Base-by-base conservation (phyloP, 2,797 vertebrate species). In the Ctenochaetus hawaiiensis region DNA sequence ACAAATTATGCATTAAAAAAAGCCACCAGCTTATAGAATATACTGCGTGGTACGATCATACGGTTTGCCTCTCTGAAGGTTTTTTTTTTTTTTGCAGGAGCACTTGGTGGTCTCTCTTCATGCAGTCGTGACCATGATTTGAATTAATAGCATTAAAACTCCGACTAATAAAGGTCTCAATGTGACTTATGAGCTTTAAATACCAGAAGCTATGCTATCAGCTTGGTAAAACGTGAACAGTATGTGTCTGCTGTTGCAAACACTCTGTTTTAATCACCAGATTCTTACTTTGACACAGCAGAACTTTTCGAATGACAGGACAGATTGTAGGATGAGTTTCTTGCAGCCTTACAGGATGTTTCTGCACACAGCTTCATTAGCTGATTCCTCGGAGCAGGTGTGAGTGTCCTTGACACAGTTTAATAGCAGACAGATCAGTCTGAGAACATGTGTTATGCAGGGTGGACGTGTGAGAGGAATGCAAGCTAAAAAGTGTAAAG, bases 271-370 rank as follows among this genome's bases (percentile, higher is more conserved):
- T 67, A 87, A 89, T 89, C 65, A 79, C 10, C 78, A 64, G 71
- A 53, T 64, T 57, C 65, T 80, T 78, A 70, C 78, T 85, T 82
- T 89, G 87, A 91, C 87, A 83, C 75, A 13, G 34, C 81, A 85
- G 64, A 88, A 84, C 72, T 87, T 77, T 59, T 3, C 39, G 16
- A 80, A 12, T 84, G 87, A 91, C 82, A 60, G 79, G 80, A 88
- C 92, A 92, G 91, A 87, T 89, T 92, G 86, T 44, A 7, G 68
- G 69, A 82, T 49, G 83, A 44, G 77, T 79, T 80, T 75, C 75
- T 68, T 58, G 67, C 67, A 41, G 77, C 67, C 43, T 23, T 9
- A 4, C 73, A 78, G 61, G 81, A 71, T 88, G 86, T 82, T 85
- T 11, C 22, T n/a, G 43, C 48, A 41, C 44, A n/a, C 75, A 23